Evolutionary conservation across 2,888 invertebrate genomes (phyloP), one percentile per base, ranked within the genome.

Genomic region (Augochlorella aurata): DNA sequence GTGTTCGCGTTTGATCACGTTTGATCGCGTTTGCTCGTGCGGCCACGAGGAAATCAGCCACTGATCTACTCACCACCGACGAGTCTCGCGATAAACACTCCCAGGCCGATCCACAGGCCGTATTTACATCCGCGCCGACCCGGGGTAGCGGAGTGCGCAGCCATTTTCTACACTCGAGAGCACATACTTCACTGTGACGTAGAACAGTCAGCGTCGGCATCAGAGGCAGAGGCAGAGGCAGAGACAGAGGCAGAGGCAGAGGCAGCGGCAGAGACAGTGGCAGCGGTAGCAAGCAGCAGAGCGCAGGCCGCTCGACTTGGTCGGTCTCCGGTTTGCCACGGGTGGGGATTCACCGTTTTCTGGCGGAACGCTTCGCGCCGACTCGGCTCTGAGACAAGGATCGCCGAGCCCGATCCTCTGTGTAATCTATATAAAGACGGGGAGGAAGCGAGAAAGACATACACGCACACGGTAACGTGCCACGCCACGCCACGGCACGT

Each of bases 131-230:
- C 89, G 88, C 89, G 89, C 88, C 88, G 89, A 90, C 90, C 90
- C 89, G 91, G 89, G 84, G 83, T 90, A 90, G 90, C 91, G 91
- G 90, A 90, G 91, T 91, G 90, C 92, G 92, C 91, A 93, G 93
- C 93, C 93, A 93, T 93, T 93, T 93, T 93, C 93, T 93, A 92
- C 90, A 90, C 90, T 91, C 92, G 92, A 90, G 90, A 91, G 92
- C 92, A 92, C 93, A 93, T 93, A 93, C 92, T 93, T 93, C 89
- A 93, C 93, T 92, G 92, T 92, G 91, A 92, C 91, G 92, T 92
- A 90, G 89, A 44, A 79, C 79, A 74, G 80, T 83, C 80, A 76
- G 86, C 87, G 81, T 79, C 86, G 76, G 52, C 66, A 83, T 78
- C 85, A 85, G 85, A 87, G 89, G 38, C 38, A 38, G 38, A 29